These are phyloP conservation scores for Potamarius usumacintae DNA, from an alignment of 2,113 vertebrate genomes.

Conservation along the genomic window DNA sequence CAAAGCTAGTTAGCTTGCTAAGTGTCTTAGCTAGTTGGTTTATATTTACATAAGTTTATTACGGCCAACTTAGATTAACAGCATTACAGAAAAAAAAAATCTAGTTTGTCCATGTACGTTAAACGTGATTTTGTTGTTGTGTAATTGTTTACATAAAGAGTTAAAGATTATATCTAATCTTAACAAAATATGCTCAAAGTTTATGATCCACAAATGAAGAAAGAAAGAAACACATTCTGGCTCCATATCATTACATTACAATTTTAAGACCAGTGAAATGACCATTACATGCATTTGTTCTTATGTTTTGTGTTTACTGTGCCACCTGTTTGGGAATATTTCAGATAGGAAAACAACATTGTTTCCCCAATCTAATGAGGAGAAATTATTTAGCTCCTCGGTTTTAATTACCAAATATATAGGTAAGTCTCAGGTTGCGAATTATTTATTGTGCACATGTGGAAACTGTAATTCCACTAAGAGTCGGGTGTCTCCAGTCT, in stretches of 20 bases:
- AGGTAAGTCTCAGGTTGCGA: not conserved
- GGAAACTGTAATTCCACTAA: not conserved
- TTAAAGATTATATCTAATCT: not conserved
- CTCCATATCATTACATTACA: not conserved
- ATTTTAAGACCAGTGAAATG: not conserved
- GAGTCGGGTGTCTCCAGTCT: not conserved
- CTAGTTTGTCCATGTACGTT: not conserved
- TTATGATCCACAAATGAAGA: not conserved
- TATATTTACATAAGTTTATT: not conserved
- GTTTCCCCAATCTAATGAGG: not conserved
- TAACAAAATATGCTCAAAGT: not conserved
- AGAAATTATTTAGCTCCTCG: not conserved
- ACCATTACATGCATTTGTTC: not conserved
- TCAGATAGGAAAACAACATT: not conserved
- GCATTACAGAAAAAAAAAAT: not conserved
- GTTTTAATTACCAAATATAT: not conserved
- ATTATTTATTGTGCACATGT: not conserved
- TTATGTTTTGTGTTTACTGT: not conserved
- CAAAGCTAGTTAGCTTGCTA: constrained; percentile 15
- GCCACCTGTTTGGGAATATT: not conserved
- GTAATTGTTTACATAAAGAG: not conserved
- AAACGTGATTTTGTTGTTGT: not conserved
- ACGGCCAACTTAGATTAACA: not conserved
- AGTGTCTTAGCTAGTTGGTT: not conserved
- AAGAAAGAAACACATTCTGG: not conserved